Evolutionary conservation across 1,140 invertebrate species (phyloP).

Genomic region (Heliconius congener): DNA sequence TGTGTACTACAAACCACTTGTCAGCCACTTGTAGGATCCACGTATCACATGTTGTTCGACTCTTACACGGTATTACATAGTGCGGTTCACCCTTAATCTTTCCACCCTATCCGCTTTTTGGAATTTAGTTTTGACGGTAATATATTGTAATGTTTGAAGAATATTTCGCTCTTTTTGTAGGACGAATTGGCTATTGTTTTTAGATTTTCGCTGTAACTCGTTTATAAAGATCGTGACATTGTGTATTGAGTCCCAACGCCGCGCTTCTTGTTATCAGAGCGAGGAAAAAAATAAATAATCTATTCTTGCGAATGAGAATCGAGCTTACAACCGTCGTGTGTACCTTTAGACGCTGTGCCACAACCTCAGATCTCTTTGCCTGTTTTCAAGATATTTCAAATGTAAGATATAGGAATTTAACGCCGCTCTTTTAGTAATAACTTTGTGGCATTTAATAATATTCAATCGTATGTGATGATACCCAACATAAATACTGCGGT

Average conservation of each 20-base stretch:
- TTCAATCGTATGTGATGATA: not conserved
- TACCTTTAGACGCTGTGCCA: too few species aligned
- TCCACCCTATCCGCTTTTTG: not conserved
- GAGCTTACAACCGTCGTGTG: too few species aligned
- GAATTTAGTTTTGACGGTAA: not conserved
- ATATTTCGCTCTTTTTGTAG: not conserved
- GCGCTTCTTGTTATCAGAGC: too few species aligned
- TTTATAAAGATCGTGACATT: too few species aligned
- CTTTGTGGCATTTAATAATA: not conserved
- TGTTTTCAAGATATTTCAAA: too few species aligned
- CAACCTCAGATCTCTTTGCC: too few species aligned
- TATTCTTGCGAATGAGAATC: too few species aligned
- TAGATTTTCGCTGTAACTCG: too few species aligned
- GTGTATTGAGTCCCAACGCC: too few species aligned
- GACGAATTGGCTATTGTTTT: too few species aligned
- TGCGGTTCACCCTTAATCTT: slow-evolving; percentile 10
- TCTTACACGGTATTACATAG: not conserved
- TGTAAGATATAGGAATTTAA: not conserved
- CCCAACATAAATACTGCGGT: not conserved
- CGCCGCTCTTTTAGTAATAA: not conserved
- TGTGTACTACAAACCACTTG: not conserved
- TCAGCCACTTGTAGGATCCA: not conserved
- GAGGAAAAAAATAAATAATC: too few species aligned
- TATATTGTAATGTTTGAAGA: not conserved
- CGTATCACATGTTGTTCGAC: not conserved